Evolutionary conservation across 2,888 invertebrate genomes (phyloP).

Genomic region (Hydraecia micacea): DNA sequence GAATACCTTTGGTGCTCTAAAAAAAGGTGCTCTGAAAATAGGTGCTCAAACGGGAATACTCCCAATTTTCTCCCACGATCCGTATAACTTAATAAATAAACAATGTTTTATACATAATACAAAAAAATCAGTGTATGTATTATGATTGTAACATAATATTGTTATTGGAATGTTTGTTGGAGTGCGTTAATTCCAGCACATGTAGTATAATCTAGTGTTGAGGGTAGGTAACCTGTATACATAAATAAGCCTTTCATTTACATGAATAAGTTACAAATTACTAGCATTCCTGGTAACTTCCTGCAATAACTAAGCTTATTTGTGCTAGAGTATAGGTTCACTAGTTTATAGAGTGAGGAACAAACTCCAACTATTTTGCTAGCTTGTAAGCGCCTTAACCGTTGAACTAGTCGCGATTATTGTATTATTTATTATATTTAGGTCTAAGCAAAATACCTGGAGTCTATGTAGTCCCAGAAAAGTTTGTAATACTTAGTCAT

Average conservation of each 20-base stretch:
- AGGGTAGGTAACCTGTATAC: neutral
- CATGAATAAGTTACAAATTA: neutral
- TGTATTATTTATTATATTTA: neutral
- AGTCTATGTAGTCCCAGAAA: too few relatives aligned
- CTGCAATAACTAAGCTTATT: constrained; percentile 17
- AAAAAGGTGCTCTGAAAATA: too few relatives aligned
- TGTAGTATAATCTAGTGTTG: neutral
- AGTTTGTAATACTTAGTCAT: too few relatives aligned
- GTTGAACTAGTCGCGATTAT: neutral
- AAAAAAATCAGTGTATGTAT: neutral
- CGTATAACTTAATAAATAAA: neutral
- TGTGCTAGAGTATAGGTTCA: neutral
- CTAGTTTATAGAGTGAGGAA: neutral
- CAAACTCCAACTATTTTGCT: neutral
- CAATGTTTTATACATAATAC: neutral
- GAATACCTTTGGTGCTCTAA: too few relatives aligned
- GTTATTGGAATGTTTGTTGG: neutral
- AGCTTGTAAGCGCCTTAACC: neutral
- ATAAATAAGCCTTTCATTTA: neutral
- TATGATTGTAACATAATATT: neutral
- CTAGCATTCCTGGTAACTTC: neutral
- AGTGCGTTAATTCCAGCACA: neutral
- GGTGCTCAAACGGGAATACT: too few relatives aligned
- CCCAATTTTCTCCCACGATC: neutral
- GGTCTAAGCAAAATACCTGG: too few relatives aligned